These are phyloP conservation scores for Cheilosia vernalis DNA, from an alignment of 2,888 invertebrate species.

Conservation along the genomic window DNA sequence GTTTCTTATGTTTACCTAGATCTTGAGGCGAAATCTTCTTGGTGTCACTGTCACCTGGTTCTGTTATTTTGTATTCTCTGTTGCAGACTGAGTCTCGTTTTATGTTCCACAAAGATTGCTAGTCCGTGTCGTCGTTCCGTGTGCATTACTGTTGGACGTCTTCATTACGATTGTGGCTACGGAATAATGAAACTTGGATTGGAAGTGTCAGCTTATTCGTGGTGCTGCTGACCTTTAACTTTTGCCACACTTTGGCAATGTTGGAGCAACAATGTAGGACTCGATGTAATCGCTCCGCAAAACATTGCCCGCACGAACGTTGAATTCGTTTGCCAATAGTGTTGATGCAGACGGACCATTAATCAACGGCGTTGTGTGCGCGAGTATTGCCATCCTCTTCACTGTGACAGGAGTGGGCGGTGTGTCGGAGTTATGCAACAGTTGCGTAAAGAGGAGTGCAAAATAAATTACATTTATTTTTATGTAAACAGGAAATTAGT, in stretches of 20 bases:
- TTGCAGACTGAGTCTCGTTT: slow-evolving; percentile 11
- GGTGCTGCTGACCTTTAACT: slow-evolving; percentile 61
- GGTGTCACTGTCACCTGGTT: slow-evolving; percentile 47
- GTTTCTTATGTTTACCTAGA: slow-evolving; percentile 60
- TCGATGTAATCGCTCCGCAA: slow-evolving; percentile 64
- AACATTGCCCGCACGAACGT: slow-evolving; percentile 48
- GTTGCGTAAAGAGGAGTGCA: slow-evolving; percentile 8
- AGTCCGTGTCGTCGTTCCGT: slow-evolving; percentile 27
- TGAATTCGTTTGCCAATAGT: slow-evolving; percentile 18
- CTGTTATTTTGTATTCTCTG: neutral
- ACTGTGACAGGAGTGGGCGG: slow-evolving; percentile 15
- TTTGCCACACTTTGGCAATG: slow-evolving; percentile 50
- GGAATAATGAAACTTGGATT: slow-evolving; percentile 42
- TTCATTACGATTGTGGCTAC: slow-evolving; percentile 53
- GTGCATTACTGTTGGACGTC: slow-evolving; percentile 43
- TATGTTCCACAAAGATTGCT: slow-evolving; percentile 7
- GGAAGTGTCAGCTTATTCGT: slow-evolving; percentile 24
- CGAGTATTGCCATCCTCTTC: slow-evolving; percentile 10
- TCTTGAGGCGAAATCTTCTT: slow-evolving; percentile 43
- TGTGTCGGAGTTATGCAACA: slow-evolving; percentile 33
- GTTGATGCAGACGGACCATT: slow-evolving; percentile 44
- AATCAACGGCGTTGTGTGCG: slow-evolving; percentile 57
- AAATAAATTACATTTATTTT: slow-evolving; percentile 6
- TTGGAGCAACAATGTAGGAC: slow-evolving; percentile 60
- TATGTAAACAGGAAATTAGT: neutral